Evolutionary conservation across 2,113 vertebrate genomes (phyloP).

Genomic region (Pachypanchax playfairii): DNA sequence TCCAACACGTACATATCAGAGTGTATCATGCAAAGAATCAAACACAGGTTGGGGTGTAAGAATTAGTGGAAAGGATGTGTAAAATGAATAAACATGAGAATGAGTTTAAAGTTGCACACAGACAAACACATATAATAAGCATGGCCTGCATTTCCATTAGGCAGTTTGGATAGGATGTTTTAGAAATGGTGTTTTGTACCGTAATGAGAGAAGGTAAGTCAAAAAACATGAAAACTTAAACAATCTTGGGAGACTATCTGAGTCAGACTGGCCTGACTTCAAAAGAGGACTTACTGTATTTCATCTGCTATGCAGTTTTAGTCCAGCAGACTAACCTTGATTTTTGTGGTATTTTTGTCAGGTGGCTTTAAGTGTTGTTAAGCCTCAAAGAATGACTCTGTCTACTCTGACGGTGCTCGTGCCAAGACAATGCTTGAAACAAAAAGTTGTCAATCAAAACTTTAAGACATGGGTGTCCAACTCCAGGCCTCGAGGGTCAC

Average conservation of each 20-base stretch:
- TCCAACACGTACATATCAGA: slow-evolving; percentile 4
- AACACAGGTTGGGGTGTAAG: slow-evolving; percentile 14
- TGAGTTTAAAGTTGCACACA: slow-evolving; percentile 30
- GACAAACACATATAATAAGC: slow-evolving; percentile 67
- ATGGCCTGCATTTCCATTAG: slow-evolving; percentile 81
- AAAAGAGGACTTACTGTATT: slow-evolving; percentile 3
- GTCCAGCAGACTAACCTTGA: slow-evolving; percentile 7
- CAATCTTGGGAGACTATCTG: neutral
- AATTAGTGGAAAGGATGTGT: slow-evolving; percentile 9
- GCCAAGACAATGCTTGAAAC: slow-evolving; percentile 19
- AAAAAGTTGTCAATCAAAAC: slow-evolving; percentile 52
- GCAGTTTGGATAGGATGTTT: slow-evolving; percentile 56
- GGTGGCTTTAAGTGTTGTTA: slow-evolving; percentile 29
- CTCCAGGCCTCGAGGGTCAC: too few relatives aligned
- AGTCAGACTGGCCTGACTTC: slow-evolving; percentile 19
- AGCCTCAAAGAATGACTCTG: slow-evolving; percentile 36
- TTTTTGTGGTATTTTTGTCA: slow-evolving; percentile 28
- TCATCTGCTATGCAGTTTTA: slow-evolving; percentile 21
- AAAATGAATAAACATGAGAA: slow-evolving; percentile 34
- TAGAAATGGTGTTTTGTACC: slow-evolving; percentile 16
- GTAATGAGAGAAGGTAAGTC: slow-evolving; percentile 19
- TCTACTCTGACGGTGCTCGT: slow-evolving; percentile 16
- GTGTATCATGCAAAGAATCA: slow-evolving; percentile 51
- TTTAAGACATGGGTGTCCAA: too few relatives aligned
- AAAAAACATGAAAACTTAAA: slow-evolving; percentile 7